Evolutionary conservation across 2,797 vertebrate genomes (phyloP).

Genomic region (Muscicapa comitata): DNA sequence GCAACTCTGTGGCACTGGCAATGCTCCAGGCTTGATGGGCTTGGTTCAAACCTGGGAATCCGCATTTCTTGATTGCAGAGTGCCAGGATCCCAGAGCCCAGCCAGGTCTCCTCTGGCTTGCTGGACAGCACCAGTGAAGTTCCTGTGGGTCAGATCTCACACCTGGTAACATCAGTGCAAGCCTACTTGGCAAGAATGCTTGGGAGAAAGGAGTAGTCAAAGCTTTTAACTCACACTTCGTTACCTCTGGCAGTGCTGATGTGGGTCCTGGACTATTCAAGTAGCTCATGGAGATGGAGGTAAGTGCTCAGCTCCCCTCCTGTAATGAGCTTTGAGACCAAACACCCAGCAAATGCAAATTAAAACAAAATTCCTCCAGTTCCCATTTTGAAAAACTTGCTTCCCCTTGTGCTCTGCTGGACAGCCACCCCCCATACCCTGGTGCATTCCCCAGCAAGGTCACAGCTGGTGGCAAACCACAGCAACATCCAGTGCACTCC

Average conservation of each 20-base stretch:
- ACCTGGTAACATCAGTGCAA: not conserved
- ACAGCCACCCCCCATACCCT: not conserved
- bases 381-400: not conserved
- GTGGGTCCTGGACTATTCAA: not conserved
- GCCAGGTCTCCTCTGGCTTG: not conserved
- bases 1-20: not conserved
- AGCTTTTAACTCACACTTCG: not conserved
- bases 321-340: not conserved
- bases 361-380: not conserved
- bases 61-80: not conserved
- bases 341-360: not conserved
- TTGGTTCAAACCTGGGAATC: not conserved
- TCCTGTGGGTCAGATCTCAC: not conserved
- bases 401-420: not conserved
- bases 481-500: not conserved
- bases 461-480: accelerated
- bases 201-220: not conserved
- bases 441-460: not conserved
- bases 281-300: not conserved
- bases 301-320: not conserved
- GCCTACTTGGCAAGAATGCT: not conserved
- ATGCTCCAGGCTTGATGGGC: not conserved
- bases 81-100: not conserved
- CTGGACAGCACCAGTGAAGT: not conserved
- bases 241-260: not conserved